Percentiles rank a stretch among this genome's conserved stretches.
phyloP scores from a whole-genome alignment of 1,140 invertebrate species.

The Oreohelix idahoensis region DNA sequence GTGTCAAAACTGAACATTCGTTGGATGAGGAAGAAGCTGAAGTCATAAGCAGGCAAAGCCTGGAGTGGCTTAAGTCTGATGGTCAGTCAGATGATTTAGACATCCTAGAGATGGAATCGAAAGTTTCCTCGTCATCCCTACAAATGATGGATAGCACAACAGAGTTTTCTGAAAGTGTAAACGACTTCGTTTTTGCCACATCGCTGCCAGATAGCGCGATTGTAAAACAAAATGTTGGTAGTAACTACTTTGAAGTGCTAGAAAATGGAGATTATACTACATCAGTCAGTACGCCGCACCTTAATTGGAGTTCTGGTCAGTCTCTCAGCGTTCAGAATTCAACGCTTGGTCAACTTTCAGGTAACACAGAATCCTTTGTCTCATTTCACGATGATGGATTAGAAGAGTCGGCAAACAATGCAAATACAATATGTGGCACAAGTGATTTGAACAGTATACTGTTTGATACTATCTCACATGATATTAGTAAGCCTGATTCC shows the following conservation, averaged over 20 bases:
- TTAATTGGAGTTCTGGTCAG: neutral
- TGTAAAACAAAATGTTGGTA: conserved; percentile 1
- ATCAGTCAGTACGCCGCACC: neutral
- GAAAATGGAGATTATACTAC: conserved; percentile 18
- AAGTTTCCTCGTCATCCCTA: neutral
- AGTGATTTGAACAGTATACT: conserved; percentile 17
- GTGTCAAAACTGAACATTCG: neutral
- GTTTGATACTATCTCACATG: neutral
- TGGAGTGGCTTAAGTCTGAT: conserved; percentile 8
- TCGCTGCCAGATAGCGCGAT: neutral
- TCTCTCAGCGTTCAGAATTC: neutral
- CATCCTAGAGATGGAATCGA: neutral
- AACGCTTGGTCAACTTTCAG: neutral
- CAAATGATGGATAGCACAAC: neutral
- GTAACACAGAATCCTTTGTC: neutral
- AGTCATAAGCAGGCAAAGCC: neutral
- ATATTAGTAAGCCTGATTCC: conserved; percentile 19
- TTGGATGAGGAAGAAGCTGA: conserved; percentile 19
- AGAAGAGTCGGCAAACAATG: neutral
- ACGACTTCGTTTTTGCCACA: conserved; percentile 18
- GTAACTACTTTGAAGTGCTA: conserved; percentile 16
- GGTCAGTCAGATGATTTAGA: neutral
- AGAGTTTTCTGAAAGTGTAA: conserved; percentile 16
- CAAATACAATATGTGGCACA: neutral
- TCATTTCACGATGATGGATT: neutral